phyloP scores from a whole-genome alignment of 2,113 vertebrate species.

The Tragelaphus scriptus region DNA sequence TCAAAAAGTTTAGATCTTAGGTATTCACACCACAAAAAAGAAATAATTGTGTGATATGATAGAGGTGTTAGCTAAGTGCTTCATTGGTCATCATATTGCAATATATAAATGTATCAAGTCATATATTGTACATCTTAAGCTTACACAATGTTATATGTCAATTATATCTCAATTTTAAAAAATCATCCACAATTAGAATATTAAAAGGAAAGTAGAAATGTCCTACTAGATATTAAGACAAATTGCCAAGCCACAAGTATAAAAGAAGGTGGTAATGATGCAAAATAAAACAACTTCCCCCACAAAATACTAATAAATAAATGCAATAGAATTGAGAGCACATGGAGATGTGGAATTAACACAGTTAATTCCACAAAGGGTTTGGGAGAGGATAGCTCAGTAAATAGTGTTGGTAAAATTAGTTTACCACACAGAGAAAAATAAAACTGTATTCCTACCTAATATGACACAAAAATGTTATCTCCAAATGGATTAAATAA shows the following conservation, averaged over 20 bases:
- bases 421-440: neutral
- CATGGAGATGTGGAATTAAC: too few species aligned
- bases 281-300: neutral
- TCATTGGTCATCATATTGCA: neutral
- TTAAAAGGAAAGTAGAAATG: neutral
- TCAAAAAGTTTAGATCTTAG: neutral
- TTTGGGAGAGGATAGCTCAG: neutral
- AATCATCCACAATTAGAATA: neutral
- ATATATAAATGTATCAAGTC: neutral
- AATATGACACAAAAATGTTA: neutral
- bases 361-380: neutral
- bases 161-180: too few species aligned
- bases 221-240: neutral
- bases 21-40: neutral
- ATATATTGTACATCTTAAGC: neutral
- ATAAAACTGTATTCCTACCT: neutral
- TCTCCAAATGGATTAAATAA: neutral
- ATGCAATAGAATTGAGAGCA: neutral
- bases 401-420: neutral
- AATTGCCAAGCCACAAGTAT: neutral
- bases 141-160: neutral
- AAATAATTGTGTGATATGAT: neutral
- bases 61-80: neutral
- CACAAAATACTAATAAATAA: neutral
- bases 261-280: neutral